Conservation (phyloP, 2,888 invertebrate species). For the Pollenia labialis region DNA sequence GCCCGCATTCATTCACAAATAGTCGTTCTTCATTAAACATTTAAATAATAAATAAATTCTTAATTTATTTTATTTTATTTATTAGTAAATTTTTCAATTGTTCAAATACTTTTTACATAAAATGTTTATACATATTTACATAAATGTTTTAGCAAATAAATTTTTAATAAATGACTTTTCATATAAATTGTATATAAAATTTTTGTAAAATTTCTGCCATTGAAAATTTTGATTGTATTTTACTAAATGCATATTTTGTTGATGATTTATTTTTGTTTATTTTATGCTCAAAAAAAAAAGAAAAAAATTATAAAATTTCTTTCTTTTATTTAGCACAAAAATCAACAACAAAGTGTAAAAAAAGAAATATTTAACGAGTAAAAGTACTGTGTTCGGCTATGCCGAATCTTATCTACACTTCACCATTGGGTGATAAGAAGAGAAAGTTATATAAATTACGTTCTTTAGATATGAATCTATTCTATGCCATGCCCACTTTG, state of each 20-base stretch:
- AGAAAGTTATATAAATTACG: too few species aligned
- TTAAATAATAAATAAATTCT: constrained; percentile 23
- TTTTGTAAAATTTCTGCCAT: background rate
- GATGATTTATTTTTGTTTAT: constrained; percentile 8
- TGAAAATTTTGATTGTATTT: background rate
- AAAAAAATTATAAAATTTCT: background rate
- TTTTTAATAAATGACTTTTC: constrained; percentile 31
- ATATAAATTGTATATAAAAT: background rate
- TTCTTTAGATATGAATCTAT: too few species aligned
- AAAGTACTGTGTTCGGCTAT: background rate
- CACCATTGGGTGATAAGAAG: too few species aligned
- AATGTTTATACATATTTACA: constrained; percentile 1
- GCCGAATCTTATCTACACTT: too few species aligned
- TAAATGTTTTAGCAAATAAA: constrained; percentile 30
- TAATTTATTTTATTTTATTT: background rate
- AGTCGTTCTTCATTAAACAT: constrained; percentile 21
- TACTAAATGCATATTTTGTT: background rate
- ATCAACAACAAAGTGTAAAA: constrained; percentile 25
- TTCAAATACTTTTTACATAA: background rate
- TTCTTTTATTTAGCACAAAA: constrained; percentile 29
- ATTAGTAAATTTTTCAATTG: background rate
- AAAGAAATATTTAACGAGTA: background rate
- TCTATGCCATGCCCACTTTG: too few species aligned
- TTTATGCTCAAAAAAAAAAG: background rate
- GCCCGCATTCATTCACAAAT: constrained; percentile 9